Evolutionary conservation across 2,888 invertebrate genomes (phyloP).

Genomic region (Polyommatus iphigenia): DNA sequence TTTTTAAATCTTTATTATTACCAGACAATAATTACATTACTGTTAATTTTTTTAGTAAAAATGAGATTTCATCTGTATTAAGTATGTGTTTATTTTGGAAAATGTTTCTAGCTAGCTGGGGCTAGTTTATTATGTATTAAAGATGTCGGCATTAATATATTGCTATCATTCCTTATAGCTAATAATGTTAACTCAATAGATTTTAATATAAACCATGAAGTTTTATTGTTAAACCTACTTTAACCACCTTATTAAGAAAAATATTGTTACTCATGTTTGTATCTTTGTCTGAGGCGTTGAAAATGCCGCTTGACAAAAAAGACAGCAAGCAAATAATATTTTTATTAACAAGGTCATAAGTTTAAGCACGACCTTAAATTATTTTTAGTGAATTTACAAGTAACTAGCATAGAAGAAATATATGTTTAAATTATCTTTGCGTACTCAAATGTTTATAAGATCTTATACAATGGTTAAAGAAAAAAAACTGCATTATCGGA

Average conservation of each 20-base stretch:
- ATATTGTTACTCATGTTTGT: too few relatives aligned
- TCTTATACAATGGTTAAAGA: not conserved
- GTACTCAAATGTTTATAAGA: not conserved
- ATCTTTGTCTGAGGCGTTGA: not conserved
- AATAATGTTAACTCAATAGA: slow-evolving; percentile 20
- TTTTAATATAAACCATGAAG: slow-evolving; percentile 13
- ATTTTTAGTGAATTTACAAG: slow-evolving; percentile 24
- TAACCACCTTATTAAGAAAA: not conserved
- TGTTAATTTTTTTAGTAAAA: not conserved
- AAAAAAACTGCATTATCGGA: not conserved
- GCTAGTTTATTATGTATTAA: not conserved
- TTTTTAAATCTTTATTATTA: not conserved
- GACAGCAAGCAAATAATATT: not conserved
- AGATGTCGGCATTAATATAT: slow-evolving; percentile 15
- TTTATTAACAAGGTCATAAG: not conserved
- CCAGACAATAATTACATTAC: not conserved
- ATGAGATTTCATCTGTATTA: not conserved
- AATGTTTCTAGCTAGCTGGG: not conserved
- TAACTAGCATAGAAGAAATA: not conserved
- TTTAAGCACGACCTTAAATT: slow-evolving; percentile 24
- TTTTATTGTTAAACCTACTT: slow-evolving; percentile 16
- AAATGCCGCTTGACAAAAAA: not conserved
- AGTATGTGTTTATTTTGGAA: not conserved
- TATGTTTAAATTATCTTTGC: slow-evolving; percentile 24
- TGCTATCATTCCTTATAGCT: slow-evolving; percentile 26